Evolutionary conservation across 2,888 invertebrate species (phyloP), one percentile per base, ranked within the genome.

Genomic region (Luperina testacea): DNA sequence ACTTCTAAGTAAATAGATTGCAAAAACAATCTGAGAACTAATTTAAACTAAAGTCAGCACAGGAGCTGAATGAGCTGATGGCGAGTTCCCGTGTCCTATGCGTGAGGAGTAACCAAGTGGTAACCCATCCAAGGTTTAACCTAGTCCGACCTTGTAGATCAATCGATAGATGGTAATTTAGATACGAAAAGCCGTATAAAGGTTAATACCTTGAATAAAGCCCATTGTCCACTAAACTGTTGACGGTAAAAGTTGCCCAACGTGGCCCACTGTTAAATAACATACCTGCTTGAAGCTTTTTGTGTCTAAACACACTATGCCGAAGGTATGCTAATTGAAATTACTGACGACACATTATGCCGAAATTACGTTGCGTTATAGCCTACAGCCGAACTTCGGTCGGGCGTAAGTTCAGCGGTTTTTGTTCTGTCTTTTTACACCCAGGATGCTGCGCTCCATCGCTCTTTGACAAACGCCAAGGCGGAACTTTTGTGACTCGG

Each of bases 161-260:
- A 80, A 81, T 85, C 85, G 85, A 85, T 81, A 38, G 45, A 42
- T 53, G 24, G 61, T 85, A 70, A 81, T 81, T 84, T 80, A 72
- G 85, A 67, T 57, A 79, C 24, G 15, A 68, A 42, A 27, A 32
- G 20, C 65, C 24, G 72, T 81, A 80, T 53, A 81, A 84, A 53
- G 42, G 38, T 69, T 32, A 32, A 53, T 67, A 72, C 17, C 38
- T 27, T n/a, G 3, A 27, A 67, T 80, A 72, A 85, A 85, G 81
- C 45, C 1, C 0, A 45, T 17, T 59, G n/a, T 27, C 3, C 59
- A 80, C 59, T 57, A 32, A 63, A 42, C n/a, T 17, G n/a, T 64
- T 76, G 15, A 11, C 20, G 11, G 17, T 3, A 4, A 48, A 64
- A 53, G 63, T 64, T 27, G 53, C 4, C 13, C 11, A 81, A 32